A percentile compares a stretch with the other conserved stretches of the same genome.
Conservation (phyloP, 2,888 invertebrate species). For the Drosophila pegasa region DNA sequence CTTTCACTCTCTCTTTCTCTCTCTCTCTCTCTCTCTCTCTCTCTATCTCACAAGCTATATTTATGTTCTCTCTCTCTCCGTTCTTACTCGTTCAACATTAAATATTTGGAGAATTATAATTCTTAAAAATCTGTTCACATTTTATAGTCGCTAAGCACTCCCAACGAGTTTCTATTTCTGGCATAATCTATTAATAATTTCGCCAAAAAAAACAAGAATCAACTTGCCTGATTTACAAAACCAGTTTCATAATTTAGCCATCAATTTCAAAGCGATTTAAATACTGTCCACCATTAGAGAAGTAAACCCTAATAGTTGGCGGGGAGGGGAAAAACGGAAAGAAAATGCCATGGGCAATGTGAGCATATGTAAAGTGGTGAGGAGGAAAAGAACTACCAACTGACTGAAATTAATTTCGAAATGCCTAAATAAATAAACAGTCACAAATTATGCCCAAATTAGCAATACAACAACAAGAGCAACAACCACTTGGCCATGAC, state of each 20-base stretch:
- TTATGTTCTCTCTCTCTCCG: no score
- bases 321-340: neutral
- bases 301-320: constrained; percentile 17
- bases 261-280: constrained; percentile 40
- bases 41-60: no score
- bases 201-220: constrained; percentile 16
- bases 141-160: neutral
- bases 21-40: no score
- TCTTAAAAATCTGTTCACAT: neutral
- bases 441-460: constrained; percentile 83
- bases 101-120: no score
- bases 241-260: constrained; percentile 60
- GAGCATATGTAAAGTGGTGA: constrained; percentile 72
- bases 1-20: no score
- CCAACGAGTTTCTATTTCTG: neutral
- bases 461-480: constrained; percentile 79
- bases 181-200: constrained; percentile 7
- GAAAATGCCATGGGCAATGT: constrained; percentile 59
- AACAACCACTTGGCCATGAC: constrained; percentile 62
- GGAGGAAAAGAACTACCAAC: constrained; percentile 62
- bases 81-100: no score
- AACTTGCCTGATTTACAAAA: constrained; percentile 31
- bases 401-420: constrained; percentile 73
- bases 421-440: constrained; percentile 75
- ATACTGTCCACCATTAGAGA: constrained; percentile 13